These are phyloP conservation scores for Scalopus aquaticus DNA, from an alignment of 2,113 vertebrate genomes.

Conservation along the genomic window DNA sequence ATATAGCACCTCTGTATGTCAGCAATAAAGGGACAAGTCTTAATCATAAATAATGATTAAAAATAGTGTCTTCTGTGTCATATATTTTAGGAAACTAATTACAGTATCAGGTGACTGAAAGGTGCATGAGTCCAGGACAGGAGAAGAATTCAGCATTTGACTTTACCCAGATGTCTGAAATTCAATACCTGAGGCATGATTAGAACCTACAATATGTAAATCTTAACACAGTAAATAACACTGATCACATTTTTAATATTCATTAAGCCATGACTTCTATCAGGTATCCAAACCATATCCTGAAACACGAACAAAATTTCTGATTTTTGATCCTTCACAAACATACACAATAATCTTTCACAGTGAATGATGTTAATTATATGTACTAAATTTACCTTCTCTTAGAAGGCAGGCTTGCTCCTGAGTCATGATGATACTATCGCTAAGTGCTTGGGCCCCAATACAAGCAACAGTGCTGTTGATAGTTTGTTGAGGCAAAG, in stretches of 20 bases:
- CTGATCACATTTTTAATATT: slow-evolving; percentile 3
- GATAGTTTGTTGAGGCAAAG: background rate
- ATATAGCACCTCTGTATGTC: background rate
- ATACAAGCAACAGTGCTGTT: background rate
- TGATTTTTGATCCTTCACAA: slow-evolving; percentile 44
- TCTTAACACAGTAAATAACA: background rate
- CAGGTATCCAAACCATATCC: background rate
- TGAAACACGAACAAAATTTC: background rate
- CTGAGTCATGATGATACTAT: background rate
- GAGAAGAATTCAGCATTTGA: background rate
- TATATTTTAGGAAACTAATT: slow-evolving; percentile 22
- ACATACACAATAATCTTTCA: slow-evolving; percentile 34
- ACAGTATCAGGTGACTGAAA: background rate
- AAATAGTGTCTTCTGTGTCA: background rate
- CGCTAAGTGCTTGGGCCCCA: background rate
- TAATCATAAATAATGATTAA: background rate
- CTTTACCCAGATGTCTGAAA: background rate
- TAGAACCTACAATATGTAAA: background rate
- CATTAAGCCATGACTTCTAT: background rate
- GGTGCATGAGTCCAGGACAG: background rate
- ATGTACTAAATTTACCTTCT: background rate
- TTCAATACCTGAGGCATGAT: background rate
- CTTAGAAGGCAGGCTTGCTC: background rate
- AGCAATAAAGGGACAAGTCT: background rate
- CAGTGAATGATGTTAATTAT: background rate